Percentiles rank a stretch among this genome's conserved stretches.
phyloP scores from a whole-genome alignment of 2,888 invertebrate genomes.

The Chromoteleia sp. region DNA sequence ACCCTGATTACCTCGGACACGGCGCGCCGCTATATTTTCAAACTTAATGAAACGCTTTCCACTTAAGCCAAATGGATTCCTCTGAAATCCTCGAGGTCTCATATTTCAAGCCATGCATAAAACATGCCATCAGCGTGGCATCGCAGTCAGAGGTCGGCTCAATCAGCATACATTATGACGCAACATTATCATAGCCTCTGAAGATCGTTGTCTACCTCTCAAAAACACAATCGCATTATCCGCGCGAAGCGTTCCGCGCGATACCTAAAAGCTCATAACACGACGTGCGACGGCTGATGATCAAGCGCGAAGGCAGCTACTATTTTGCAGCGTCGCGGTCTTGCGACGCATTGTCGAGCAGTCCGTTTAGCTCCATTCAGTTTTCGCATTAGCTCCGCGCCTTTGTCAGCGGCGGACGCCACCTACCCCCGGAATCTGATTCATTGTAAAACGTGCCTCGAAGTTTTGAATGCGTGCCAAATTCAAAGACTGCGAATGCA shows the following conservation, averaged over 20 bases:
- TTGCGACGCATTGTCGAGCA: conserved; percentile 39
- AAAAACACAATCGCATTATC: conserved; percentile 31
- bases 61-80: conserved; percentile 47
- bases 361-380: conserved; percentile 58
- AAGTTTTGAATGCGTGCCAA: conserved; percentile 56
- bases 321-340: conserved; percentile 8
- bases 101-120: conserved; percentile 51
- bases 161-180: conserved; percentile 58
- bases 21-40: conserved; percentile 3
- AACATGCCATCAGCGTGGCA: conserved; percentile 42
- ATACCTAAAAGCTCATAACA: conserved; percentile 23
- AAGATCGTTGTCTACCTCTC: conserved; percentile 20
- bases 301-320: not conserved
- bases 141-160: conserved; percentile 37
- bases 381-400: conserved; percentile 54
- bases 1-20: not conserved
- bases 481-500: conserved; percentile 36
- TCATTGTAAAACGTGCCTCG: conserved; percentile 42
- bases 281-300: conserved; percentile 1
- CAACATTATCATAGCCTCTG: conserved; percentile 36
- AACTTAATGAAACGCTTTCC: conserved; percentile 49
- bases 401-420: conserved; percentile 33
- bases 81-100: conserved; percentile 33
- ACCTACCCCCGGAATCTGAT: conserved; percentile 24
- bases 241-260: not conserved